Evolutionary conservation across 2,113 vertebrate species (phyloP), one percentile per base, ranked within the genome.

Genomic region (Phrynosoma platyrhinos): DNA sequence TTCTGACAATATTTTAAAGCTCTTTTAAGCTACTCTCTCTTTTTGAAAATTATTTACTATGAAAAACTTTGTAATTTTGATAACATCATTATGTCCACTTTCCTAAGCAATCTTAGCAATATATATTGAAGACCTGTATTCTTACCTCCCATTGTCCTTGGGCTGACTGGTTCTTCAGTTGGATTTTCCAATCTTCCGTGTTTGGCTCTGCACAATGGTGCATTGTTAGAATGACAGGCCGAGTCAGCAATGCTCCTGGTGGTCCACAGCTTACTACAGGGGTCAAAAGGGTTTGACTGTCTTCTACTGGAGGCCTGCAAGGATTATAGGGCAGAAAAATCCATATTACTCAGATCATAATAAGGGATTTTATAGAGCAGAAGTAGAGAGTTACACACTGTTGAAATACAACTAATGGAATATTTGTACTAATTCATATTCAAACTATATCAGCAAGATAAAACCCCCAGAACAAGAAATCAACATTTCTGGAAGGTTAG

Each of bases 231-330:
- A 99, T 97, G 78, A 99, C 95, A 0, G 99, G 99, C 32, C 98
- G 97, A 23, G 98, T 99, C 68, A 99, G 93, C 87, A 99, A 93
- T 77, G 98, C 98, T 90, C 98, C 98, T 0, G 98, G 97, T 1
- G 99, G 99, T 42, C 99, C 99, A 8, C 98, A 99, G 95, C 98
- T 98, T 93, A 99, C 99, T 94, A 99, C 98, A 0, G 98, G 98
- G 5, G 98, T 98, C 94, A 99, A 94, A 78, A 99, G 97, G 0
- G 98, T 98, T 93, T 99, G 98, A 52, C 94, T 97, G 87, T 99
- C 99, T 79, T 99, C 99, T 87, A 98, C 96, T 6, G 97, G 94
- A 0, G 98, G 98, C 95, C 98, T 99, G 95, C 16, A 0, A 1
- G 84, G 8, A 84, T 32, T 90, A 91, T 16, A 66, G 77, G 21